Evolutionary conservation across 2,888 invertebrate species (phyloP), one percentile per base, ranked within the genome.

Genomic region (Theristus sp.): DNA sequence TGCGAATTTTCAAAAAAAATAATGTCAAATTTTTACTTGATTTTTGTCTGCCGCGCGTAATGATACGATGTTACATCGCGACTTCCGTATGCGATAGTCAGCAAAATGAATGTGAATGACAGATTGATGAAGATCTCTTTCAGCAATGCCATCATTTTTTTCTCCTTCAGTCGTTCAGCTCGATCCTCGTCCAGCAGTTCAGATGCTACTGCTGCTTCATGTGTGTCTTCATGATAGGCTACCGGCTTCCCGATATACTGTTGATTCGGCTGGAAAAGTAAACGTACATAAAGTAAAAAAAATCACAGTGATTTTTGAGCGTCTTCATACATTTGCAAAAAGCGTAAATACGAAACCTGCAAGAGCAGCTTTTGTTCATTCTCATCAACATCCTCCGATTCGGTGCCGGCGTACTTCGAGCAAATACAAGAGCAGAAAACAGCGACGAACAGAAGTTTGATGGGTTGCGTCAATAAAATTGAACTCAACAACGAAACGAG

Each of bases 401-500:
- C 74, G n/a, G 71, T 70, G 38, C 67, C 67, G 1, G 64, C 63
- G 10, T 20, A 38, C 38, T 68, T 69, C 24, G 47, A 26, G 57
- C 62, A 62, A 1, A 58, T 25, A 17, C 24, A 49, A n/a, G 57
- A 17, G 63, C 75, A 68, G 58, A 76, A 64, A 29, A 75, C 68
- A 3, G 75, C 75, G 62, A 72, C 61, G 55, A 75, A 66, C 66
- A 76, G 62, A 63, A 77, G 77, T 73, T 79, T 77, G 52, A 79
- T 69, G 1, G 79, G 79, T 63, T 79, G 77, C 10, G 77, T 77
- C 25, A 79, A 63, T 63, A 79, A 73, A 2, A 79, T 70, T 0
- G 77, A 77, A 10, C 74, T 71, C 60, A 78, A 70, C 68, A 79
- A 76, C 1, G 77, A 75, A 1, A 78, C 67, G 53, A 78, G 58